Conservation (phyloP, 2,888 invertebrate genomes). For the Campoplex capitator region DNA sequence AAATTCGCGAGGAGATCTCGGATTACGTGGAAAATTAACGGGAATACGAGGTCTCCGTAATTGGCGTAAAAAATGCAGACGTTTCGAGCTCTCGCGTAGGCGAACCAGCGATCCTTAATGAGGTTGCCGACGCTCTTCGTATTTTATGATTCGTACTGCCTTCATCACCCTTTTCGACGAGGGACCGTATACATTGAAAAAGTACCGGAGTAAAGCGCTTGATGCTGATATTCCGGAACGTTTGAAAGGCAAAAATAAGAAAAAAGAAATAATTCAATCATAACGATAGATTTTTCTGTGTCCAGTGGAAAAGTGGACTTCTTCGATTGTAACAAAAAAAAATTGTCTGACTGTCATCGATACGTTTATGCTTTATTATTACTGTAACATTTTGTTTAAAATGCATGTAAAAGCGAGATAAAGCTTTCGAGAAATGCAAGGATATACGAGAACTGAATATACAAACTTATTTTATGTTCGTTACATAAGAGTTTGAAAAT, state of each 20-base stretch:
- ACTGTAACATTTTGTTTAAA: no score
- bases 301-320: neutral
- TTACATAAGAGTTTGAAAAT: neutral
- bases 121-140: slow-evolving; percentile 56
- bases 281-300: neutral
- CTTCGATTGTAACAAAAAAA: neutral
- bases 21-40: slow-evolving; percentile 65
- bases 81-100: slow-evolving; percentile 57
- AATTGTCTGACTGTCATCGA: neutral
- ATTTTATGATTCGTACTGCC: slow-evolving; percentile 40
- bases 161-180: slow-evolving; percentile 20
- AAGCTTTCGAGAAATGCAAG: no score
- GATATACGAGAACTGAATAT: neutral
- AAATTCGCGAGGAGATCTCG: slow-evolving; percentile 53
- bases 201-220: slow-evolving; percentile 7
- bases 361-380: neutral
- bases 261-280: slow-evolving; percentile 15
- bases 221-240: slow-evolving; percentile 41
- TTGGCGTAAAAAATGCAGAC: slow-evolving; percentile 69
- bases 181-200: slow-evolving; percentile 15
- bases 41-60: slow-evolving; percentile 58
- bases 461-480: neutral
- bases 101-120: slow-evolving; percentile 58
- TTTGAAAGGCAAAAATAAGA: slow-evolving; percentile 22
- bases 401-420: no score